These are phyloP conservation scores for Apodemia zela DNA, from an alignment of 2,888 invertebrate genomes.

Conservation along the genomic window DNA sequence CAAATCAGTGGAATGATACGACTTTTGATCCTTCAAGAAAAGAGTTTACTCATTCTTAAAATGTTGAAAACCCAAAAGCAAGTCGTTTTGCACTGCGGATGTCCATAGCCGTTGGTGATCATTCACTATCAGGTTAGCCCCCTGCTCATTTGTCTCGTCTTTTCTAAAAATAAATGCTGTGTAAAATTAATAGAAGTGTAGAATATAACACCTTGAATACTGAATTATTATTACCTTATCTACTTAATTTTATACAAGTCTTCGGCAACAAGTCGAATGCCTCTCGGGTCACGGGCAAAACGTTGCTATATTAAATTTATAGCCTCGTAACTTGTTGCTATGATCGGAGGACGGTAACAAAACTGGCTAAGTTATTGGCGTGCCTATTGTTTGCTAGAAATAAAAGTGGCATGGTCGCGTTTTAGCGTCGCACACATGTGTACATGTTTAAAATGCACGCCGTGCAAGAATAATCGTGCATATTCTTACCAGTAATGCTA, in stretches of 20 bases:
- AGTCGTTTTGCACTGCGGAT: no score
- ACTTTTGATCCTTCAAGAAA: no score
- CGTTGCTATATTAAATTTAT: conserved; percentile 72
- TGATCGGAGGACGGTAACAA: conserved; percentile 62
- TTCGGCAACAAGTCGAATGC: conserved; percentile 37
- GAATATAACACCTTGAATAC: no score
- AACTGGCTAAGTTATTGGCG: conserved; percentile 54
- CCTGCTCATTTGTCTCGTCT: no score
- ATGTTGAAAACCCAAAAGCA: no score
- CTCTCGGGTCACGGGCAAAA: conserved; percentile 67
- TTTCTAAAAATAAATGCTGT: no score
- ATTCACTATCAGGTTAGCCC: no score
- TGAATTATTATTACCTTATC: neutral
- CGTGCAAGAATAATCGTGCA: conserved; percentile 39
- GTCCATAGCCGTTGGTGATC: no score
- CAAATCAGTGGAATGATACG: no score
- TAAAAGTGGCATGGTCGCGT: conserved; percentile 58
- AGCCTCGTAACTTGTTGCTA: conserved; percentile 70
- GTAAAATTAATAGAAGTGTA: no score
- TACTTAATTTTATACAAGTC: conserved; percentile 17
- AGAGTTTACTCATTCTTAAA: no score
- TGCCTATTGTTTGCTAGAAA: conserved; percentile 71
- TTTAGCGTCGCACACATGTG: conserved; percentile 12
- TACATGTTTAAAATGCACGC: conserved; percentile 57
- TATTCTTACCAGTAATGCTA: conserved; percentile 25